Conservation (phyloP, 2,113 vertebrate species). For the Pluvianellus socialis region DNA sequence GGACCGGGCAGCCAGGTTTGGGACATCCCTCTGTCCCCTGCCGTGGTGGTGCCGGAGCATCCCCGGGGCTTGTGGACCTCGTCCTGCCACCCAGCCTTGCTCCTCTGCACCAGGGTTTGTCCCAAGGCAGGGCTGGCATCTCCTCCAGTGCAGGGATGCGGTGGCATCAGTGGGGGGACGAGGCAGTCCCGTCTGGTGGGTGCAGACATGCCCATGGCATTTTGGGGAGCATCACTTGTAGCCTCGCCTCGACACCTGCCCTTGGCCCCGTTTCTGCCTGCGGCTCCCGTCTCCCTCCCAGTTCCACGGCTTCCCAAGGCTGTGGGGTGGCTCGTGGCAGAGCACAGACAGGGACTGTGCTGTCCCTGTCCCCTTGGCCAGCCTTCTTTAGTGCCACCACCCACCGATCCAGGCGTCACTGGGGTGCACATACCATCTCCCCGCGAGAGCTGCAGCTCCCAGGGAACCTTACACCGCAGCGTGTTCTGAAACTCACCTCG, state of each 20-base stretch:
- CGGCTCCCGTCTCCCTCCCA: background rate
- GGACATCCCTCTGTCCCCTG: background rate
- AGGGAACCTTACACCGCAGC: background rate
- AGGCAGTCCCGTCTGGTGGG: background rate
- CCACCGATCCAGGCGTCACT: background rate
- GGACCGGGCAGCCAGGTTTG: background rate
- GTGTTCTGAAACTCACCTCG: background rate
- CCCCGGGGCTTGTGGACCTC: background rate
- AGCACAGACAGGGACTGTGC: background rate
- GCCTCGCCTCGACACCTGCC: fast-evolving
- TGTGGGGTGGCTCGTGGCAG: background rate
- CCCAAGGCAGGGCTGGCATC: fast-evolving
- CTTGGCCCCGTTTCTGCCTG: background rate
- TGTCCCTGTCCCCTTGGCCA: background rate
- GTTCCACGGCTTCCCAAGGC: background rate
- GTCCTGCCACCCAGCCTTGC: fast-evolving
- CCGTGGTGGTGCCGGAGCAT: background rate
- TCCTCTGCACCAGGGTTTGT: background rate
- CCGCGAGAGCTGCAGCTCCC: background rate
- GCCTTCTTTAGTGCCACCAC: background rate
- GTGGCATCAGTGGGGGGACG: background rate
- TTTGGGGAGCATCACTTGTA: background rate
- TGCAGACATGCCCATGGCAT: background rate
- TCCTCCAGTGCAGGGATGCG: fast-evolving
- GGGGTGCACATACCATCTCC: background rate